Evolutionary conservation across 2,888 invertebrate species (phyloP), one percentile per base, ranked within the genome.

Genomic region (Trichacis sp.): DNA sequence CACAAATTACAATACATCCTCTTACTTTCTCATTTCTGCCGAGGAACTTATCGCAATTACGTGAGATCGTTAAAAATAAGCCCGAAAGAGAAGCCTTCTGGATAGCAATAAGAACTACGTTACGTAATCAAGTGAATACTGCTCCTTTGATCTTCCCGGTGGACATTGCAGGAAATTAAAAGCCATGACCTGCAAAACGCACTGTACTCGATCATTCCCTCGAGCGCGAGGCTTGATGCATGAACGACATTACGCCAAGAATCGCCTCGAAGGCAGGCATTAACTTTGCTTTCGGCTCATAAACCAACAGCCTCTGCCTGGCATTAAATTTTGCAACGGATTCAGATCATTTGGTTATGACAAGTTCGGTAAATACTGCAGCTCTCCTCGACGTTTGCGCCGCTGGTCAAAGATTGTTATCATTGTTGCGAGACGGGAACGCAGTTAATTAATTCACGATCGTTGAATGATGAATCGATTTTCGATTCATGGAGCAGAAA

Each of bases 131-230:
- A 50, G 47, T 43, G 17, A 49, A 1, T 38, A 12, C 38, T 49
- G 19, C 56, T 14, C 49, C 18, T 54, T 46, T 48, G 48, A 38
- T 43, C 49, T 52, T 52, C 54, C 48, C 59, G 55, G 56, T 51
- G 36, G n/a, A 49, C 55, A 60, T 48, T 48, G 47, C 47, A 51
- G 55, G 40, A 59, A 59, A 64, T 64, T 64, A 64, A 64, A 59
- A 64, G 55, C 47, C 64, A 47, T 59, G 64, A 64, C 43, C 59
- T 36, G 64, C 50, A 58, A 55, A 64, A 55, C 43, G 38, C 43
- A 43, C 30, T 46, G 15, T 33, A 53, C 58, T 53, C 52, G 51
- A 56, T 58, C 53, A 54, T 53, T 63, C 53, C 20, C 45, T 43
- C 45, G 57, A 58, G 50, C 57, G 54, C 47, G 29, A 20, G 33